These are phyloP conservation scores for Hyaena hyaena DNA, from an alignment of 2,113 vertebrate genomes.

Conservation along the genomic window DNA sequence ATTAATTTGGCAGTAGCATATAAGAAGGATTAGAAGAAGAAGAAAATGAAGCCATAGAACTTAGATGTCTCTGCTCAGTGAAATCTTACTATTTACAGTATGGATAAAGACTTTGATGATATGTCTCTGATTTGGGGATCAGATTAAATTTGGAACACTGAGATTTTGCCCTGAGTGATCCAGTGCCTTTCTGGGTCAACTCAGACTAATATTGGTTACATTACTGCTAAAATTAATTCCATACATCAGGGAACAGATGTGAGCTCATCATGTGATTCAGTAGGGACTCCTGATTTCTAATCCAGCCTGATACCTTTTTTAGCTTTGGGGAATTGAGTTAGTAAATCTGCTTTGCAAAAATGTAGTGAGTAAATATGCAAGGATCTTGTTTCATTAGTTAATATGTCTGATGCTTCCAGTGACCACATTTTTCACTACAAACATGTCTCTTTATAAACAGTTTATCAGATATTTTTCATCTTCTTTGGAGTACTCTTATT, in stretches of 20 bases:
- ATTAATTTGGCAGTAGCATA: background rate
- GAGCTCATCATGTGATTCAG: conserved; percentile 61
- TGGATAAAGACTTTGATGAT: background rate
- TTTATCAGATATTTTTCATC: background rate
- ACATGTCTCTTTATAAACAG: background rate
- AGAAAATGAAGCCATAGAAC: background rate
- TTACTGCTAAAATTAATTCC: conserved; percentile 60
- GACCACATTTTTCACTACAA: conserved; percentile 35
- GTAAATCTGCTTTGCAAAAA: conserved; percentile 72
- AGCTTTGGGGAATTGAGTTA: conserved; percentile 58
- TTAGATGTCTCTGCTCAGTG: background rate
- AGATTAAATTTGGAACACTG: conserved; percentile 43
- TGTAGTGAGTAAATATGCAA: conserved; percentile 51
- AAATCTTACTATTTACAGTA: conserved; percentile 11
- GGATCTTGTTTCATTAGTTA: conserved; percentile 56
- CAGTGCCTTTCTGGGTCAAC: conserved; percentile 63
- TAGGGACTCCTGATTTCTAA: conserved; percentile 61
- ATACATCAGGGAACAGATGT: conserved; percentile 68
- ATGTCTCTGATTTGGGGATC: conserved; percentile 27
- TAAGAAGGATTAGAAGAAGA: background rate
- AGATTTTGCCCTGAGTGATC: background rate
- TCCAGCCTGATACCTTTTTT: conserved; percentile 67
- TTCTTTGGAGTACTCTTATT: conserved; percentile 25
- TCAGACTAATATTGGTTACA: background rate
- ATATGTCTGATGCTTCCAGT: conserved; percentile 4